phyloP scores from a whole-genome alignment of 92 coral and sea anemone species.

The Palythoa caribaeorum region DNA sequence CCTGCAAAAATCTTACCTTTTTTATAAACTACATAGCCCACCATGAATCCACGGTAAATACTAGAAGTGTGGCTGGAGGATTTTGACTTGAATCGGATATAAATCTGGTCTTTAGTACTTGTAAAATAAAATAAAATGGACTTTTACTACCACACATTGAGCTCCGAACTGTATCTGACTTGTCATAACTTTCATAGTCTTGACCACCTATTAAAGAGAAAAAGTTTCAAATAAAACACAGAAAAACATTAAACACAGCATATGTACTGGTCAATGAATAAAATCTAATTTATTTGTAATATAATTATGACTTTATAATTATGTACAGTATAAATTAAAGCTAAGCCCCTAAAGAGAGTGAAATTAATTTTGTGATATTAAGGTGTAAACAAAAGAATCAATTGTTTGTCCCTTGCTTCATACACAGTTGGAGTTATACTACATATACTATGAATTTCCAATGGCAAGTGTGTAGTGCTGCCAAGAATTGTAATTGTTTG shows the following conservation, averaged over 20 bases:
- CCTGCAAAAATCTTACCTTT: not conserved
- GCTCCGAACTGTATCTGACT: conserved; percentile 19
- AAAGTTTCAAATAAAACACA: conserved; percentile 19
- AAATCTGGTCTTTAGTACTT: conserved; percentile 43
- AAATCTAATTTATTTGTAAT: no score
- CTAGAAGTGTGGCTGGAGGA: not conserved
- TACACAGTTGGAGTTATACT: no score
- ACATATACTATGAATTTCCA: no score
- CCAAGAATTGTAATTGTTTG: no score
- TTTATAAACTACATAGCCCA: conserved; percentile 28
- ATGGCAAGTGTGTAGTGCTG: no score
- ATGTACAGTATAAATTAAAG: no score
- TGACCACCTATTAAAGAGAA: conserved; percentile 22
- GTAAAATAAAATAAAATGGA: not conserved
- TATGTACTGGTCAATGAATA: no score
- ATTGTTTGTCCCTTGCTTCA: no score
- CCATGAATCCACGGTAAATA: conserved; percentile 13
- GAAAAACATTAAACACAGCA: not conserved
- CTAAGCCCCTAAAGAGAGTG: no score
- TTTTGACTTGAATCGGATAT: conserved; percentile 29
- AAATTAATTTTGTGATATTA: no score
- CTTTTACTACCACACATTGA: not conserved
- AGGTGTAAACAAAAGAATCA: no score
- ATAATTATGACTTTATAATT: no score
- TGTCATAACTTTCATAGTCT: not conserved